Evolutionary conservation across 2,888 invertebrate species (phyloP).

Genomic region (Leptinotarsa peninsularis): DNA sequence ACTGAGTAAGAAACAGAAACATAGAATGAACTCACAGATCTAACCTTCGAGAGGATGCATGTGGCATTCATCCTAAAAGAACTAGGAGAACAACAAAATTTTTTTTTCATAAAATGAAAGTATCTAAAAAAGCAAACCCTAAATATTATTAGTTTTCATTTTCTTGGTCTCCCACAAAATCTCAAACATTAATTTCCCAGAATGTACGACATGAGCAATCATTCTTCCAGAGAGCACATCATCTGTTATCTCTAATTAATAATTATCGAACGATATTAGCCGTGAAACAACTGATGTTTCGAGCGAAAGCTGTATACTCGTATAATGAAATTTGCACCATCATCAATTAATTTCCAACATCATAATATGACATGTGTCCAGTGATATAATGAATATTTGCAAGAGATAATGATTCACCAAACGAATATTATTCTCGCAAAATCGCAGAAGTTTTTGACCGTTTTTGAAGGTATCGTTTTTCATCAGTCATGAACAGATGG

Average conservation of each 20-base stretch:
- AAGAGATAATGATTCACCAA: not conserved
- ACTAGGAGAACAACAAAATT: too few relatives aligned
- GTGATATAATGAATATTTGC: not conserved
- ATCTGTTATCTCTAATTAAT: not conserved
- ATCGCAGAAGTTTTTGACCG: not conserved
- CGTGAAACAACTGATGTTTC: conserved; percentile 1
- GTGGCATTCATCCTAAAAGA: too few relatives aligned
- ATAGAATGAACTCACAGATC: too few relatives aligned
- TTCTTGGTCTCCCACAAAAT: too few relatives aligned
- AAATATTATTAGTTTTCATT: too few relatives aligned
- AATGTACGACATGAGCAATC: not conserved
- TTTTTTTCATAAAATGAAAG: too few relatives aligned
- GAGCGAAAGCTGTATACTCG: not conserved
- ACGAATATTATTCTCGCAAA: not conserved
- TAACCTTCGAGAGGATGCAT: too few relatives aligned
- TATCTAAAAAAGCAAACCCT: too few relatives aligned
- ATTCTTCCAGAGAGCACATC: not conserved
- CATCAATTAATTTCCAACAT: not conserved
- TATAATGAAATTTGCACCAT: conserved; percentile 5
- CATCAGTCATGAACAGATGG: not conserved
- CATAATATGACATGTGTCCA: conserved; percentile 6
- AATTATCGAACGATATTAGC: not conserved
- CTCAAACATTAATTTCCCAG: too few relatives aligned
- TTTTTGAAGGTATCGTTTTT: not conserved
- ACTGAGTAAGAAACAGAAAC: too few relatives aligned